A percentile compares a stretch with the other conserved stretches of the same genome.
Conservation (phyloP, 2,797 vertebrate genomes). For the Leuciscus waleckii region DNA sequence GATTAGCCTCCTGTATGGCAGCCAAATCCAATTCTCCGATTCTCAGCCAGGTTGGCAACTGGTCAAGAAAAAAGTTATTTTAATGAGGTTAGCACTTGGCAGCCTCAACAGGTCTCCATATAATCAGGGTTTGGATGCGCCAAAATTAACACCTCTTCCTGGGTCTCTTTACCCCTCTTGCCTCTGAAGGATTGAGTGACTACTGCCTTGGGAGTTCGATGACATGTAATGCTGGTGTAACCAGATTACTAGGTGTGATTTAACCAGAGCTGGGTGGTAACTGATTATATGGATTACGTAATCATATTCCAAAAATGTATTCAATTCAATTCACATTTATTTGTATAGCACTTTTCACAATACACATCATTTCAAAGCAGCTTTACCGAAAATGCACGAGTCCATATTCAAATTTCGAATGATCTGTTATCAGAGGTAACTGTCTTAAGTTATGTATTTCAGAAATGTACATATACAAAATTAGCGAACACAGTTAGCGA, state of each 20-base stretch:
- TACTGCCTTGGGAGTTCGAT: constrained; percentile 37
- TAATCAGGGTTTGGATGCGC: constrained; percentile 47
- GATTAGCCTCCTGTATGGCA: constrained; percentile 19
- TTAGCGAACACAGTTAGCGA: too few species aligned
- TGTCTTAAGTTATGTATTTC: too few species aligned
- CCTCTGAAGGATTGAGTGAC: constrained; percentile 38
- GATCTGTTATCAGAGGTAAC: too few species aligned
- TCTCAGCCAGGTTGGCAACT: constrained; percentile 40
- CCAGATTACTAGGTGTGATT: constrained; percentile 41
- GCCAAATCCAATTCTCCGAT: constrained; percentile 6
- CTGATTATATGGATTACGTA: background rate
- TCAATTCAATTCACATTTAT: too few species aligned
- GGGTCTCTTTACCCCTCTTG: constrained; percentile 21
- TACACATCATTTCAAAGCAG: too few species aligned
- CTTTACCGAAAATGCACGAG: too few species aligned
- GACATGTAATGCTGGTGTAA: constrained; percentile 46
- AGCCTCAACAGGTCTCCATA: constrained; percentile 35
- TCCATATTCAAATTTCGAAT: too few species aligned
- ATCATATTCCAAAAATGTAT: background rate
- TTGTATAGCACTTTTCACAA: too few species aligned
- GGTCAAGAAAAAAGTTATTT: constrained; percentile 37
- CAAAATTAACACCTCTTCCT: constrained; percentile 57
- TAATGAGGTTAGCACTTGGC: constrained; percentile 46
- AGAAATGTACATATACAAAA: too few species aligned
- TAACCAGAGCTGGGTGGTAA: constrained; percentile 2